Base-by-base conservation (phyloP, 2,797 vertebrate genomes). In the Podargus strigoides region DNA sequence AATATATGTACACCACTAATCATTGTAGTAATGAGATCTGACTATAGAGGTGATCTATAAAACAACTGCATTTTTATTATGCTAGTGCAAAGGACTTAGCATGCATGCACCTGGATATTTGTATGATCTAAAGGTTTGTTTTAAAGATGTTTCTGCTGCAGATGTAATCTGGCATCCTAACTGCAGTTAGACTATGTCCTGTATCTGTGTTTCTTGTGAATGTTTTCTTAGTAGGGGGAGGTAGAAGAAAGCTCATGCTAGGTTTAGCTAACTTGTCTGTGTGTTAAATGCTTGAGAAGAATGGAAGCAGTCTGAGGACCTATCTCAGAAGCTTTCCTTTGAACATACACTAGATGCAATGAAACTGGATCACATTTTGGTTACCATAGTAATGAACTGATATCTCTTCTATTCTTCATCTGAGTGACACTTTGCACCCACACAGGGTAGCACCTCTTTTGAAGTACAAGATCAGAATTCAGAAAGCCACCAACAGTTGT, bases 381-480 rank as follows among this genome's bases (percentile, higher is more conserved):
- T 87, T 93, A 74, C 90, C 89, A 91, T 27, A 83, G 86, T 74
- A 93, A 95, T 83, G 44, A 89, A 63, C 4, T 36, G 28, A 66
- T 77, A 26, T 70, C 32, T 68, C 72, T 74, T 85, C 87, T 89
- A 49, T 90, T 93, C 78, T 93, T 83, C 80, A 82, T 32, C 39
- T 52, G 15, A 86, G 58, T 18, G 44, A 87, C 5, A 34, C 46
- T 67, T 70, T 77, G 52, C 36, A 82, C 89, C 74, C 77, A 88
- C 74, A 87, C n/a, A 62, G 22, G 8, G 49, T n/a, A 78, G 34
- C 55, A 63, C 26, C 50, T 89, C 53, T 85, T 64, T 50, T 0
- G 0, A 81, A 78, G 66, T 22, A 62, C 10, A 60, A 89, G n/a
- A 91, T 53, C 12, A 76, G 44, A 74, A 94, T 56, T 85, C 34